Base-by-base conservation (phyloP, 2,113 vertebrate species). In the Entelurus aequoreus region DNA sequence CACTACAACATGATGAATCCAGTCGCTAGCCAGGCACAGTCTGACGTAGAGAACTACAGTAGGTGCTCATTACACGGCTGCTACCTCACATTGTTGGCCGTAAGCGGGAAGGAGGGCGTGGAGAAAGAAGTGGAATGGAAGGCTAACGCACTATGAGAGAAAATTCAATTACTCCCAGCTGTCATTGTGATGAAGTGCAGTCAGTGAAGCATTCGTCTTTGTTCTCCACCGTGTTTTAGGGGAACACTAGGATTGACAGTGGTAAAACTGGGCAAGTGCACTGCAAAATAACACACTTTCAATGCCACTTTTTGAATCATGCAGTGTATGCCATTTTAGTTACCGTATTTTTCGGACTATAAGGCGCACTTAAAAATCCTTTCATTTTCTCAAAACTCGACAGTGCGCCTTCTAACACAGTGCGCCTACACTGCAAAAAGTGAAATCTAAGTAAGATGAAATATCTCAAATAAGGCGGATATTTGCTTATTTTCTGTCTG, bases 21-120 rank as follows among this genome's bases (percentile, higher is more conserved):
- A 71, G 76, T 83, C 81, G 83, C 42, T 63, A 36, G 50, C 77
- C 71, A 82, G 71, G 55, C 65, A 73, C 21, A 58, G 50, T 65
- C 51, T 51, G 8, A 16, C 5, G 37, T 13, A 44, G 21, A 40
- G 38, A 19, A 10, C 19, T 44, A 44, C 55, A 46, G 55, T 7
- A 7, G 40, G 55, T 13, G 55, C 12, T 57, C n/a, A 57, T 7
- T 44, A 21, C 11, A 57, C 21, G 55, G 40, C 15, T 42, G 40
- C 10, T 21, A 44, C 9, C 38, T 36, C 19, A 9, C 37, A 42
- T 42, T 42, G 40, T 42, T 42, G 40, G 10, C 40, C 40, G 10
- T 42, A 42, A 42, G 40, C 6, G 40, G 40, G 8, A 42, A 14
- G 16, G 10, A 57, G 21, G 6, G 4, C 8, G 40, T 11, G 42